Conservation (phyloP, 2,113 vertebrate genomes). For the Corythornis cristatus region DNA sequence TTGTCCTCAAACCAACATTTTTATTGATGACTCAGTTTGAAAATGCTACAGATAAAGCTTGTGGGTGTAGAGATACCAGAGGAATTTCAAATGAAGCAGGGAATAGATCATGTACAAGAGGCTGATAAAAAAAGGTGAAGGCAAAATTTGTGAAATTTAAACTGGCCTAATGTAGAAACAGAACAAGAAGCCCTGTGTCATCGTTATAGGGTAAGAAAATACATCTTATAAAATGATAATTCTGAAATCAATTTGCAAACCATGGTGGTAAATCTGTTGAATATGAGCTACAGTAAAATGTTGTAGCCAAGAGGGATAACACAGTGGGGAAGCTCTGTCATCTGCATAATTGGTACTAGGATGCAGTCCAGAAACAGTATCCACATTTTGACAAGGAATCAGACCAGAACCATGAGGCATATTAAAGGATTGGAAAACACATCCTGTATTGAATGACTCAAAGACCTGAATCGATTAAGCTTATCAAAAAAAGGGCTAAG, state of each 20-base stretch:
- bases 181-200: neutral
- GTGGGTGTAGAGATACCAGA: conserved; percentile 9
- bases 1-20: neutral
- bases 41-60: conserved; percentile 1
- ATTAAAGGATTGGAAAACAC: neutral
- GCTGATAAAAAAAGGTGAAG: neutral
- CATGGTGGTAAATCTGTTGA: neutral
- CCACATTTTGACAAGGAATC: neutral
- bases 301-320: neutral
- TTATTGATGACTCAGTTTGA: conserved; percentile 38
- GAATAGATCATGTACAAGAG: neutral
- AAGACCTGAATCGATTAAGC: neutral
- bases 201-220: neutral
- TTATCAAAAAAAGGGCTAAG: neutral
- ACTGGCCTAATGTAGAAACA: neutral
- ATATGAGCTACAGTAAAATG: neutral
- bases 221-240: neutral
- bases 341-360: neutral
- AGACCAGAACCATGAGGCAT: neutral
- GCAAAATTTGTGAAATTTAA: neutral
- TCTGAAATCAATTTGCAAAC: conserved; percentile 21
- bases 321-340: neutral
- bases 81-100: conserved; percentile 1
- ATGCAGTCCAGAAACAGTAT: neutral
- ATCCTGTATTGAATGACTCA: neutral